phyloP scores from a whole-genome alignment of 2,113 vertebrate genomes.

The Jacana jacana region DNA sequence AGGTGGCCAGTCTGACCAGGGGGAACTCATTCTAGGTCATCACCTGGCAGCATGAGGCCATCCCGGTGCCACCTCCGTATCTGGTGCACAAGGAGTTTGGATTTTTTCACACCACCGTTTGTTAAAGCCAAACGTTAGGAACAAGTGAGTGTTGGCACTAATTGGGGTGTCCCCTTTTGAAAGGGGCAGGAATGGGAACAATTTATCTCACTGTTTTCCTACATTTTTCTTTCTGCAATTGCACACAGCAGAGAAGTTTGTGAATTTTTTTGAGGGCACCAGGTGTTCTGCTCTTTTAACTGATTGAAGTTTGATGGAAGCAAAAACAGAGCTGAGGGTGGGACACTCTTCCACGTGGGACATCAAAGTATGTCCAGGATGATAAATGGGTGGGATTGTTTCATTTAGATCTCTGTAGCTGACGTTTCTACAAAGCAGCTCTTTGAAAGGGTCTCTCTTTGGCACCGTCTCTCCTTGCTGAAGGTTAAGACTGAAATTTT shows the following conservation, averaged over 20 bases:
- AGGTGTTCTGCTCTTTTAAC: rapidly evolving
- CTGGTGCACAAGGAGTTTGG: not conserved
- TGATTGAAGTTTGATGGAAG: not conserved
- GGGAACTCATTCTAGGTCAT: not conserved
- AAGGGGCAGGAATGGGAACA: not conserved
- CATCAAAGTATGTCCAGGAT: not conserved
- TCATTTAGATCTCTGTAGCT: not conserved
- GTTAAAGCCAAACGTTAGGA: not conserved
- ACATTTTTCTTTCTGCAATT: not conserved
- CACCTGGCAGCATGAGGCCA: rapidly evolving
- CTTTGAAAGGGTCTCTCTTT: not conserved
- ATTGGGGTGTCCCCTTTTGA: not conserved
- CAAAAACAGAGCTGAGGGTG: not conserved
- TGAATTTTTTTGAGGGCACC: not conserved
- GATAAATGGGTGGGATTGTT: not conserved
- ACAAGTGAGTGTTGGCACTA: not conserved
- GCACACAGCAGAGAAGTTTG: not conserved
- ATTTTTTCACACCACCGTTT: not conserved
- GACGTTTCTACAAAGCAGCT: not conserved
- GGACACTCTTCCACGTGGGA: not conserved
- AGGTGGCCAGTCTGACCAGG: not conserved
- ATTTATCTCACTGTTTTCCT: not conserved
- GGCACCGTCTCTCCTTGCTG: not conserved
- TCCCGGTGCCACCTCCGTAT: not conserved
- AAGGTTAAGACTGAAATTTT: not conserved